These are phyloP conservation scores for Psittacula derbiana DNA, from an alignment of 2,797 vertebrate species.

Conservation along the genomic window DNA sequence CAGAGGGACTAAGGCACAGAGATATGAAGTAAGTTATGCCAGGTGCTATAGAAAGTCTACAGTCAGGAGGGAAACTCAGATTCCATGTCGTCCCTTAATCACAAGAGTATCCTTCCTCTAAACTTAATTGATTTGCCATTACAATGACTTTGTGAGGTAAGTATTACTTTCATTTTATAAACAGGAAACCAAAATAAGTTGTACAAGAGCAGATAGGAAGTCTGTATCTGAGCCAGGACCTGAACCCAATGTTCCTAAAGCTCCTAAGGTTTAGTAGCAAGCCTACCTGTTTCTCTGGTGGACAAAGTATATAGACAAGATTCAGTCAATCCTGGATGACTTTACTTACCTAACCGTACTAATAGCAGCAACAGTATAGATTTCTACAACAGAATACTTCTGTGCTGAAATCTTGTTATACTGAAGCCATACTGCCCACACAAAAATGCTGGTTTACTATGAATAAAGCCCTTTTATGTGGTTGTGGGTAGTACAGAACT, in stretches of 20 bases:
- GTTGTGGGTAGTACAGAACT: background rate
- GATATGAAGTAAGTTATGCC: background rate
- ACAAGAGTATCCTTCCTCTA: background rate
- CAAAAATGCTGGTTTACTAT: background rate
- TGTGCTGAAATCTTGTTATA: background rate
- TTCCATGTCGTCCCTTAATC: background rate
- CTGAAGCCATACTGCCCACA: background rate
- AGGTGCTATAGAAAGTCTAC: background rate
- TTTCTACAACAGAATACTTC: background rate
- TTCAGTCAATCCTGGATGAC: background rate
- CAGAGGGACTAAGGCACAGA: background rate
- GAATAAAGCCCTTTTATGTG: background rate
- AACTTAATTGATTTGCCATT: slow-evolving; percentile 31
- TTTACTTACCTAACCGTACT: background rate
- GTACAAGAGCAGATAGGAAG: background rate
- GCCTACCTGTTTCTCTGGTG: background rate
- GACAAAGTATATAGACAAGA: background rate
- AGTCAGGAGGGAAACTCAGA: background rate
- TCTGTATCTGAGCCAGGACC: background rate
- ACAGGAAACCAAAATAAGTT: background rate
- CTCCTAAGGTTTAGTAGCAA: background rate
- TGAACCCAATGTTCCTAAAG: background rate
- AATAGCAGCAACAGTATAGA: background rate
- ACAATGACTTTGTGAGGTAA: background rate
- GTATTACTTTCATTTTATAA: slow-evolving; percentile 20